These are phyloP conservation scores for Dendrocincla tyrannina DNA, from an alignment of 2,797 vertebrate genomes.

Conservation along the genomic window DNA sequence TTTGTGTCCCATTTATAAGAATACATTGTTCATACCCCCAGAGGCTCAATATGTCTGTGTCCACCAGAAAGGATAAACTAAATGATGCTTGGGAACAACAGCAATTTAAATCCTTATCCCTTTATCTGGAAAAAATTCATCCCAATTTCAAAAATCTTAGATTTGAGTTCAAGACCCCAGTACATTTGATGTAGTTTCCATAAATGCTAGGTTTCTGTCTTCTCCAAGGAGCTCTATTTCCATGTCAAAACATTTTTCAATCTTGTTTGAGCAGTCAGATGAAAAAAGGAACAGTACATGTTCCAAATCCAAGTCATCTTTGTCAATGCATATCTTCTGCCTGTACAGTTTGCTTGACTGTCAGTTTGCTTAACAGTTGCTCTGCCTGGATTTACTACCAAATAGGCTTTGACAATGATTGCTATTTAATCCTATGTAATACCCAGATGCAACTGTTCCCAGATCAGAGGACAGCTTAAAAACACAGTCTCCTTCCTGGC, in stretches of 20 bases:
- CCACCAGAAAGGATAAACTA: neutral
- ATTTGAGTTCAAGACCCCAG: neutral
- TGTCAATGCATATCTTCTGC: neutral
- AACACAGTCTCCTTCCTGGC: neutral
- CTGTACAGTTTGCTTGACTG: conserved; percentile 30
- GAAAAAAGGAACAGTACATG: neutral
- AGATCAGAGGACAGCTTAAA: neutral
- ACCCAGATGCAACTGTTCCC: conserved; percentile 72
- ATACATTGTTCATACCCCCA: neutral
- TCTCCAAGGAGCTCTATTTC: neutral
- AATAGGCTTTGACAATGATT: conserved; percentile 83
- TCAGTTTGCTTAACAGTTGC: conserved; percentile 80
- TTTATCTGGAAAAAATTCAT: neutral
- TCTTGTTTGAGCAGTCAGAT: neutral
- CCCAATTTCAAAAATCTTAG: neutral
- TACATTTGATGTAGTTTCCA: neutral
- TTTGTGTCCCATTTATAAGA: neutral
- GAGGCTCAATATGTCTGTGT: neutral
- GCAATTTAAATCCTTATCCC: neutral
- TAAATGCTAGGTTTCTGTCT: neutral
- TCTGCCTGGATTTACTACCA: conserved; percentile 78
- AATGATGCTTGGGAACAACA: neutral
- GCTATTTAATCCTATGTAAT: conserved; percentile 81
- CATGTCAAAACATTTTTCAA: conserved; percentile 36
- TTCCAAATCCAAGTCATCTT: neutral